These are phyloP conservation scores for Eupithecia insigniata DNA, from an alignment of 2,888 invertebrate genomes.

Conservation along the genomic window DNA sequence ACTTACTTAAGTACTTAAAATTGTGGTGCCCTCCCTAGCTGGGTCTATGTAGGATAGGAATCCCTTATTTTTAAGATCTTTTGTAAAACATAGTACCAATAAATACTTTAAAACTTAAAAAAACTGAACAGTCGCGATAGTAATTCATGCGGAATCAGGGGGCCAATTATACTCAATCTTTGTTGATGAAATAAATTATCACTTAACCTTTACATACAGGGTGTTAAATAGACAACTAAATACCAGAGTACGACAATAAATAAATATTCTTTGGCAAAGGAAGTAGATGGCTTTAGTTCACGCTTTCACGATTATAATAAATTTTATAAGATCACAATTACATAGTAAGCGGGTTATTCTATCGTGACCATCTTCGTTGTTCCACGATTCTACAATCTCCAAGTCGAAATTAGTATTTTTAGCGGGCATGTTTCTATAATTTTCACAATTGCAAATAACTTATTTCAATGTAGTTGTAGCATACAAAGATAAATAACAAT, in stretches of 20 bases:
- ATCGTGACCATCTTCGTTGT: neutral
- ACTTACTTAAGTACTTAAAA: too few relatives aligned
- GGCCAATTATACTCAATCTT: neutral
- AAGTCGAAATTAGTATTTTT: neutral
- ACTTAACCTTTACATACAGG: constrained; percentile 5
- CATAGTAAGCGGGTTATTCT: neutral
- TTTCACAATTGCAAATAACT: neutral
- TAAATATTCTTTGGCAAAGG: constrained; percentile 35
- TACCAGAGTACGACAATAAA: constrained; percentile 24
- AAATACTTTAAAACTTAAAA: too few relatives aligned
- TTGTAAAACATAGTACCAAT: too few relatives aligned
- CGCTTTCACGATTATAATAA: constrained; percentile 43
- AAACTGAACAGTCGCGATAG: neutral
- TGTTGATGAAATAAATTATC: neutral
- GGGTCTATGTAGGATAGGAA: too few relatives aligned
- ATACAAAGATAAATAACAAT: too few relatives aligned
- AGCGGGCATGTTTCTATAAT: neutral
- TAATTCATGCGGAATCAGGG: neutral
- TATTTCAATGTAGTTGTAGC: neutral
- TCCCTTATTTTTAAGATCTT: too few relatives aligned
- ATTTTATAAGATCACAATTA: constrained; percentile 26
- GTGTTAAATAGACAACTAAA: constrained; percentile 19
- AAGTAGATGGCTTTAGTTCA: constrained; percentile 41
- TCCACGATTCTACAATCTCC: neutral
- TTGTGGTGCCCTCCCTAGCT: too few relatives aligned